Evolutionary conservation across 1,140 invertebrate genomes (phyloP), one percentile per base, ranked within the genome.

Genomic region (Tetragnatha versicolor): DNA sequence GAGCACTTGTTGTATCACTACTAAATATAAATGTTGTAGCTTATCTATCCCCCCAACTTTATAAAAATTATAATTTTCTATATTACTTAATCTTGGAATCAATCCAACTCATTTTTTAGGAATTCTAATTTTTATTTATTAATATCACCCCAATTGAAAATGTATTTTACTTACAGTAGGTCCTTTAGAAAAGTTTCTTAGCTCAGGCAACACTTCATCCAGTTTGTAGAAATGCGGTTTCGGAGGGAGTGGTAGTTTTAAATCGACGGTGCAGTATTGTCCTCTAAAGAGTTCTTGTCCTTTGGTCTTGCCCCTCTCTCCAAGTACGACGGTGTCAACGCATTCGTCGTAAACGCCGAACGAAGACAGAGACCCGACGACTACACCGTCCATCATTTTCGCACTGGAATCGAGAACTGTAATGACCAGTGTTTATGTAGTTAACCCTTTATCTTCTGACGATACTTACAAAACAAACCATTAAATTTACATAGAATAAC

Each of bases 351-450:
- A 82, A 20, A 70, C 63, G 7, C 82, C 82, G 35, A 83, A 81
- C 27, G 80, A 61, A 12, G 76, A 79, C 39, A 82, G n/a, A 10
- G 76, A 63, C 25, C 81, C 82, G 20, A 76, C 70, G 1, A 83
- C 31, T 3, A 83, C 47, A n/a, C 82, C 83, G n/a, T 79, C 79
- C 22, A 82, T 77, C 2, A 82, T 81, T 58, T 83, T 83, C 6
- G 72, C 82, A 35, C 73, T 81, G 1, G 81, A 76, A 61, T 83
- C 83, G 12, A 83, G 31, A 72, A 83, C 82, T 83, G 35, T 0
- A 61, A 37, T 20, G 39, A 39, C n/a, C n/a, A n/a, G n/a, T n/a
- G n/a, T n/a, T n/a, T n/a, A n/a, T n/a, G n/a, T n/a, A n/a, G n/a
- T n/a, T n/a, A n/a, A n/a, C n/a, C n/a, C n/a, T n/a, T n/a, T n/a